Conservation (phyloP, 2,888 invertebrate genomes). For the Morpho helenor region DNA sequence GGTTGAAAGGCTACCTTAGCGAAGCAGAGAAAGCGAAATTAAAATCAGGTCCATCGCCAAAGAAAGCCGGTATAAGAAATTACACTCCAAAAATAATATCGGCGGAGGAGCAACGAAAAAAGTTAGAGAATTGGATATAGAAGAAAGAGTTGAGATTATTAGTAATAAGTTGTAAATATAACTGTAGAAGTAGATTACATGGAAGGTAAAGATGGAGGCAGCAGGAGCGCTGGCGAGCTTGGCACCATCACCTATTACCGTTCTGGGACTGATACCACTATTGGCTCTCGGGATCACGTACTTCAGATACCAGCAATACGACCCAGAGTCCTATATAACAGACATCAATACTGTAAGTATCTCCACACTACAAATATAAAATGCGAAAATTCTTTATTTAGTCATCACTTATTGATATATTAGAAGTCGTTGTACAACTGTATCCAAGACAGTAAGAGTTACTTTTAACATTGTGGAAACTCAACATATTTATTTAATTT, state of each 20-base stretch:
- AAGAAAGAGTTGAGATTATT: conserved; percentile 58
- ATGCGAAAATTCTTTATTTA: no score
- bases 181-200: conserved; percentile 64
- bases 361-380: no score
- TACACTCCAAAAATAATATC: conserved; percentile 85
- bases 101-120: conserved; percentile 74
- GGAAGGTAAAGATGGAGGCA: conserved; percentile 63
- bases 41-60: conserved; percentile 54
- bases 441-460: no score
- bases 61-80: conserved; percentile 82
- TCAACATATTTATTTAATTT: no score
- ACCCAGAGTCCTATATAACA: conserved; percentile 89
- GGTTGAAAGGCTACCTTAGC: conserved; percentile 56
- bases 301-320: conserved; percentile 88
- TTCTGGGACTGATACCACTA: conserved; percentile 88
- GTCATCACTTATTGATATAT: no score
- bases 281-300: conserved; percentile 89
- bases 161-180: conserved; percentile 71
- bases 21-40: conserved; percentile 70
- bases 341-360: conserved; percentile 84
- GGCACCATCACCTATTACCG: conserved; percentile 81
- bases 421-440: no score
- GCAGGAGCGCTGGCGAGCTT: conserved; percentile 77
- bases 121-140: conserved; percentile 84
- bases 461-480: no score